phyloP scores from a whole-genome alignment of 2,888 invertebrate genomes.

The Notodonta dromedarius region DNA sequence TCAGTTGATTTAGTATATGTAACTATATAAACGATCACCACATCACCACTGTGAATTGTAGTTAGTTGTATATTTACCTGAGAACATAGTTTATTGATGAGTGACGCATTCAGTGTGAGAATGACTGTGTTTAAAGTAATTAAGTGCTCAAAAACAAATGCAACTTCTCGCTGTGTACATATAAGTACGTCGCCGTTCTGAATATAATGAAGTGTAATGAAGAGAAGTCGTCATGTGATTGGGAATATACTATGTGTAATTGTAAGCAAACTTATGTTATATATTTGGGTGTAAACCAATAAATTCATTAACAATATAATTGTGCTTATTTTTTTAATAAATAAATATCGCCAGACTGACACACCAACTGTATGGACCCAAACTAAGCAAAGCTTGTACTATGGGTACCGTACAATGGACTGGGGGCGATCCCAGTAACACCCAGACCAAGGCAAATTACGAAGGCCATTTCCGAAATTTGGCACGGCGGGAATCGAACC shows the following conservation, averaged over 20 bases:
- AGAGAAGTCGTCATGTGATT: slow-evolving; percentile 8
- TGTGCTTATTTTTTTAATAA: slow-evolving; percentile 7
- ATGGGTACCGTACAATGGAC: too few species aligned
- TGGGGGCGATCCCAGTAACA: too few species aligned
- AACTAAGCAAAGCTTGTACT: too few species aligned
- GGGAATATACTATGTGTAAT: slow-evolving; percentile 21
- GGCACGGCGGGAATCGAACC: too few species aligned
- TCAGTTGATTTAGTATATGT: slow-evolving; percentile 10
- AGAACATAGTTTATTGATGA: background rate
- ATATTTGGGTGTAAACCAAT: slow-evolving; percentile 32
- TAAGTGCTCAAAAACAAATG: slow-evolving; percentile 8
- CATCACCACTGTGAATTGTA: slow-evolving; percentile 65
- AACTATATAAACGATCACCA: slow-evolving; percentile 46
- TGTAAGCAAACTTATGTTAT: slow-evolving; percentile 21
- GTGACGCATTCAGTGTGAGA: slow-evolving; percentile 11
- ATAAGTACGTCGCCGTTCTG: background rate
- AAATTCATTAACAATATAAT: slow-evolving; percentile 32
- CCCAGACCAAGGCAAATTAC: too few species aligned
- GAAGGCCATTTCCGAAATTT: too few species aligned
- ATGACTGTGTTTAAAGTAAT: slow-evolving; percentile 11
- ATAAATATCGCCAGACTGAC: too few species aligned
- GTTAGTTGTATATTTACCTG: slow-evolving; percentile 3
- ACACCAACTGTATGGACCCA: too few species aligned
- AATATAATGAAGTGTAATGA: slow-evolving; percentile 15
- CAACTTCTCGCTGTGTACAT: slow-evolving; percentile 2